Evolutionary conservation across 2,113 vertebrate genomes (phyloP).

Genomic region (Symphodus melops): DNA sequence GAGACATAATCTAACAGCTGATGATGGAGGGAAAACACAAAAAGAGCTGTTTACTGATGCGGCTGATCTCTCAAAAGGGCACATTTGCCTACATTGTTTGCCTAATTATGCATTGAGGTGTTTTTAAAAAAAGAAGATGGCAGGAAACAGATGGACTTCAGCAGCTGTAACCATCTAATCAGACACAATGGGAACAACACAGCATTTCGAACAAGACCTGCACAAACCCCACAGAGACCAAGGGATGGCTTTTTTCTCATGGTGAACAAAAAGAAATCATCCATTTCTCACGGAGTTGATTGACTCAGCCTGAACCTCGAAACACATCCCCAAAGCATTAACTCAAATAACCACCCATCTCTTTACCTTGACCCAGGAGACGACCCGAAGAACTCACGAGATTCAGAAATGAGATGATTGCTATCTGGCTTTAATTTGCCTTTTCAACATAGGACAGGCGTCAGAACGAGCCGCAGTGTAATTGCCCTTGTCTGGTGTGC

Average conservation of each 20-base stretch:
- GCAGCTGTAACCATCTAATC: constrained; percentile 50
- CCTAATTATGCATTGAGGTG: constrained; percentile 38
- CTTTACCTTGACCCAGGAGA: constrained; percentile 39
- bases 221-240: constrained; percentile 8
- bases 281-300: constrained; percentile 39
- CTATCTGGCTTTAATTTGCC: constrained; percentile 52
- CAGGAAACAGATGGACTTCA: constrained; percentile 50
- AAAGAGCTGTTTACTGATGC: background rate
- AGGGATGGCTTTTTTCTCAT: constrained; percentile 63
- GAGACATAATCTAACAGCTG: constrained; percentile 17
- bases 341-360: constrained; percentile 34
- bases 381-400: constrained; percentile 23
- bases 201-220: constrained; percentile 10
- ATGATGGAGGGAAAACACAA: constrained; percentile 18
- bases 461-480: constrained; percentile 51
- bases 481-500: constrained; percentile 62
- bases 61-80: constrained; percentile 29
- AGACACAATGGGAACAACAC: constrained; percentile 7
- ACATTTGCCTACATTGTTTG: constrained; percentile 29
- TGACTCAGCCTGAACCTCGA: constrained; percentile 42
- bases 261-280: constrained; percentile 56
- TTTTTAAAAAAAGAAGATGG: constrained; percentile 17
- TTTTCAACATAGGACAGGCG: constrained; percentile 47
- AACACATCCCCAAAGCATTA: constrained; percentile 7
- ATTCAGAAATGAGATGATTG: constrained; percentile 55